phyloP scores from a whole-genome alignment of 35 echinoderm and acorn worm genomes.

The Strongylocentrotus purpuratus region DNA sequence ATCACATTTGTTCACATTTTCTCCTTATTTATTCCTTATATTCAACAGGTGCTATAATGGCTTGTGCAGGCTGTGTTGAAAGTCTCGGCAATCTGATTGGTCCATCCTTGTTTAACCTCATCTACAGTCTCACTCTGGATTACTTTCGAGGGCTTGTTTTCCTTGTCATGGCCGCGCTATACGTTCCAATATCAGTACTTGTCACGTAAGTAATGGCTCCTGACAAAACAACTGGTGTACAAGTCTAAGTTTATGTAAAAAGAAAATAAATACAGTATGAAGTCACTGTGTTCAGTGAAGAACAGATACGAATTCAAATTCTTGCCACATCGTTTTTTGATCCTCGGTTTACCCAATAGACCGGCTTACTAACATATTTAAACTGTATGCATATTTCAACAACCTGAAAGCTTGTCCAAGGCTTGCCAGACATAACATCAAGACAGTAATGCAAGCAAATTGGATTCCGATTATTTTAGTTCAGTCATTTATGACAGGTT shows the following conservation, averaged over 20 bases:
- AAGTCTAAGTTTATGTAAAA: not conserved
- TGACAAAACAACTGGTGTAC: not conserved
- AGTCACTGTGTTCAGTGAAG: no score
- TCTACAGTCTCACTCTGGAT: constrained; percentile 47
- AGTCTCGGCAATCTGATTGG: constrained; percentile 62
- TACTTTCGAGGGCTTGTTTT: constrained; percentile 34
- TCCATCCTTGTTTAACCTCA: constrained; percentile 53
- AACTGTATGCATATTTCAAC: no score
- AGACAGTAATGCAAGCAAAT: no score
- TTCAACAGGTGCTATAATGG: constrained; percentile 30
- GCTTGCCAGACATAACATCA: no score
- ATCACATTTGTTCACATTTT: not conserved
- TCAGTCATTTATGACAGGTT: no score
- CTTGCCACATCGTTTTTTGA: no score
- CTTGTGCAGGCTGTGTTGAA: constrained; percentile 55
- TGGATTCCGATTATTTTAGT: no score
- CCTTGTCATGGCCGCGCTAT: constrained; percentile 44
- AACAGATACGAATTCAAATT: no score
- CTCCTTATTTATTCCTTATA: not conserved
- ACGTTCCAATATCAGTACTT: constrained; percentile 38
- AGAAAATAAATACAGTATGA: no score
- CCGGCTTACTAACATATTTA: no score
- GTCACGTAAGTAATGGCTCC: constrained; percentile 25
- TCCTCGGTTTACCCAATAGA: no score
- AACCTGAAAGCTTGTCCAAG: no score